These are phyloP conservation scores for Piscicola geometra DNA, from an alignment of 2,888 invertebrate genomes.

Conservation along the genomic window DNA sequence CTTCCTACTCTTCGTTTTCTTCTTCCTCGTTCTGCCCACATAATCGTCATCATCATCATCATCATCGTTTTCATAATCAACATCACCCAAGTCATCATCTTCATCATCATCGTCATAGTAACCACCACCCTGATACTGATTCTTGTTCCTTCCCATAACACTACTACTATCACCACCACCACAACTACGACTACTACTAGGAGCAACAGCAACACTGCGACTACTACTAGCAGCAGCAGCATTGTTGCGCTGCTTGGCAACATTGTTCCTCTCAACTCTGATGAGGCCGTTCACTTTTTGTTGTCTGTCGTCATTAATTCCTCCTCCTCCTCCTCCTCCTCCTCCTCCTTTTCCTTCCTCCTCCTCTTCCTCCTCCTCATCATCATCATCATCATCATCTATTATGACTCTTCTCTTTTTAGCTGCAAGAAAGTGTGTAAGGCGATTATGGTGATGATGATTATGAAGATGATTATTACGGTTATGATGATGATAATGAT, in stretches of 20 bases:
- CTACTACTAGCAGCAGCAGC: no score
- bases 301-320: not conserved
- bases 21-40: not conserved
- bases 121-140: constrained; percentile 1
- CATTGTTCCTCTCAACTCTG: not conserved
- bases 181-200: no score
- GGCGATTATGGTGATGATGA: not conserved
- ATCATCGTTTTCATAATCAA: constrained; percentile 41
- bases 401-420: not conserved
- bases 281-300: not conserved
- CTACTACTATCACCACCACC: no score
- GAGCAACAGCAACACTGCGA: no score
- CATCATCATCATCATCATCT: constrained; percentile 21
- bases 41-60: constrained; percentile 13
- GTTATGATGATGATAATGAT: not conserved
- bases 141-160: no score
- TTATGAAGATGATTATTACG: no score
- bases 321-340: no score
- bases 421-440: not conserved
- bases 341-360: no score
- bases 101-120: constrained; percentile 39
- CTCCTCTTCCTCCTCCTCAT: constrained; percentile 1
- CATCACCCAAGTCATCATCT: constrained; percentile 43
- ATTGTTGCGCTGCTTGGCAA: no score
- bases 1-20: not conserved